Evolutionary conservation across 2,797 vertebrate species (phyloP), one percentile per base, ranked within the genome.

Genomic region (Sphenodon punctatus): DNA sequence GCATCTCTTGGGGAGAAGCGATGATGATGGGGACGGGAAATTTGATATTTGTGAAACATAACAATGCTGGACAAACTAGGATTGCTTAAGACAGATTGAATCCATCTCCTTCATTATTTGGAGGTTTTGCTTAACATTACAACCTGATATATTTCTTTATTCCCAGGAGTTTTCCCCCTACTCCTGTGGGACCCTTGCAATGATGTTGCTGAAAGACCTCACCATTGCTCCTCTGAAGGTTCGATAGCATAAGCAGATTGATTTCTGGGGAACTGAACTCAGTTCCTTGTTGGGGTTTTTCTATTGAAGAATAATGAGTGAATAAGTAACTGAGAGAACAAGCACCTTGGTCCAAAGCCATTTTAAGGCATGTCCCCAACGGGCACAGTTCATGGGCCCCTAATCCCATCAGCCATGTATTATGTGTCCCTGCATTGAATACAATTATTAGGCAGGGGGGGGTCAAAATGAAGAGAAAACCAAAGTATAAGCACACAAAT

Each of bases 61-160:
- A 55, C 67, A 80, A 88, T 72, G 66, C 7, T 70, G 82, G 84
- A 56, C 74, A 89, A 89, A 88, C 25, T 23, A 74, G 86, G 84
- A n/a, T 61, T 83, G 38, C 39, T 75, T 49, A 65, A 81, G 78
- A 2, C 87, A 88, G 88, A 66, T 73, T 85, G 71, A 58, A 78
- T 89, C 92, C 75, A 59, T 82, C 89, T 74, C 75, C 85, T 79
- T 70, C 84, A 91, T 73, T 73, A 53, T 91, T 91, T 85, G 72
- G 67, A 60, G 75, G 38, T 20, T 15, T 42, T 55, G 61, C 78
- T 48, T 22, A 8, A 66, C 51, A 89, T 64, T 82, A 75, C 66
- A 82, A 83, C 49, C 66, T 67, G 75, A 70, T 67, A 79, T 65
- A 75, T 85, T 72, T 59, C 86, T 77, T 45, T 38, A 53, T 53